Base-by-base conservation (phyloP, 2,888 invertebrate species). In the Perizoma flavofasciatum region DNA sequence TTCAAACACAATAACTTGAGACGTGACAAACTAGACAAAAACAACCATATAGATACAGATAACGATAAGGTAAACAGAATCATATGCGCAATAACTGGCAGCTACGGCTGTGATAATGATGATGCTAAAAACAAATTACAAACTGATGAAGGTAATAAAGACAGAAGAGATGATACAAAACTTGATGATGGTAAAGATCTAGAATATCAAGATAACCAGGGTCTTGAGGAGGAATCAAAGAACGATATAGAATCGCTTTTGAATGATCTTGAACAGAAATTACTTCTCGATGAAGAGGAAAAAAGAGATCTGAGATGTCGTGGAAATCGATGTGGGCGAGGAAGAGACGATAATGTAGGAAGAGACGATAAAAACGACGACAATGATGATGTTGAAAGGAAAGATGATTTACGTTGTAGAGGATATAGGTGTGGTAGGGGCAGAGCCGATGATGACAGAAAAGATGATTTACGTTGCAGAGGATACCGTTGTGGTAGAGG, bases 171-270 rank as follows among this genome's bases (percentile, higher is more conserved):
- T 34, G 22, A 22, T 22, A 22, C 22, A 22, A 6, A 7, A n/a
- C 10, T 34, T 35, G n/a, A 9, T 10, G 39, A 48, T 39, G 9
- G 7, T 22, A n/a, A 47, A 37, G 5, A 10, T 33, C 32, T 9
- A 0, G 5, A 35, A 32, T 46, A 63, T 22, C 43, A 55, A 44
- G 50, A 43, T 4, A 53, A 39, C 4, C 55, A 47, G 4, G 5
- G 43, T 32, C 11, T 45, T 35, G 49, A 65, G 32, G 53, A 59
- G 33, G 64, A 69, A 49, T 53, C 70, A 6, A 56, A 57, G 6
- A 54, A 68, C 33, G 69, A 73, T 11, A 49, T 74, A 0, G 59
- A 67, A 43, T 51, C 67, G 11, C 57, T 76, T 9, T 58, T 78
- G 0, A 50, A 74, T 9, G 67, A 74, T 41, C 59, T 79, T 8